Percentiles rank a stretch among this genome's conserved stretches.
Conservation (phyloP, 1,140 invertebrate genomes). For the Solenopsis invicta region DNA sequence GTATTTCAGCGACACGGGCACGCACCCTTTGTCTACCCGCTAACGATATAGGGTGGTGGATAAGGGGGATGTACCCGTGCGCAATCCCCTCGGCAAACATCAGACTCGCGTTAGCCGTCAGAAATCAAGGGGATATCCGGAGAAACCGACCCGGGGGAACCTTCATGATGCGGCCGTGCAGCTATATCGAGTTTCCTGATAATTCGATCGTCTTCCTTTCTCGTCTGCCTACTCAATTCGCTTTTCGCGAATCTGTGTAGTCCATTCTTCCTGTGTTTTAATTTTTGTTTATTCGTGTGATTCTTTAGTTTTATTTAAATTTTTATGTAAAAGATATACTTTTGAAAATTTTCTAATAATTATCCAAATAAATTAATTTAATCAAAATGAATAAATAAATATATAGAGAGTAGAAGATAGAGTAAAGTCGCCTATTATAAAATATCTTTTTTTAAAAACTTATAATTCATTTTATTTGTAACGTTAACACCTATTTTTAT, state of each 20-base stretch:
- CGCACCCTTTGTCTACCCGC: conserved; percentile 81
- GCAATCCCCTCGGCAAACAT: conserved; percentile 79
- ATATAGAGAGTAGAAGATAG: too few relatives aligned
- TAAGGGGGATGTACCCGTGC: conserved; percentile 65
- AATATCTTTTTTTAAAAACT: too few relatives aligned
- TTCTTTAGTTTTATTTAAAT: too few relatives aligned
- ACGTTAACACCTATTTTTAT: too few relatives aligned
- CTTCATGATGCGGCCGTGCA: conserved; percentile 31
- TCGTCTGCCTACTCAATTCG: conserved; percentile 10
- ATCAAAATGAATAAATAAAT: too few relatives aligned
- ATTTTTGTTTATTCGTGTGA: not conserved
- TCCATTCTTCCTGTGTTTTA: conserved; percentile 12
- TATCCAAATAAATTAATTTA: not conserved
- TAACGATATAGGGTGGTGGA: conserved; percentile 79
- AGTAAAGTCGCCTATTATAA: too few relatives aligned
- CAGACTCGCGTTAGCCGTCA: conserved; percentile 79
- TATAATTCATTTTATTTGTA: too few relatives aligned
- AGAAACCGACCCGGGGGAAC: conserved; percentile 77
- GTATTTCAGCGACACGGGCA: conserved; percentile 69
- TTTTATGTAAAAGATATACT: not conserved
- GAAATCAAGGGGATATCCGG: conserved; percentile 80
- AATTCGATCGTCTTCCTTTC: conserved; percentile 75
- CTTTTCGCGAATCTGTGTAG: conserved; percentile 14
- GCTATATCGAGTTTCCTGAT: conserved; percentile 76
- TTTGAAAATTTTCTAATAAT: not conserved